Percentiles rank a stretch among this genome's conserved stretches.
Evolutionary conservation across 2,113 vertebrate species (phyloP).

Genomic region (Baryphthengus martii): DNA sequence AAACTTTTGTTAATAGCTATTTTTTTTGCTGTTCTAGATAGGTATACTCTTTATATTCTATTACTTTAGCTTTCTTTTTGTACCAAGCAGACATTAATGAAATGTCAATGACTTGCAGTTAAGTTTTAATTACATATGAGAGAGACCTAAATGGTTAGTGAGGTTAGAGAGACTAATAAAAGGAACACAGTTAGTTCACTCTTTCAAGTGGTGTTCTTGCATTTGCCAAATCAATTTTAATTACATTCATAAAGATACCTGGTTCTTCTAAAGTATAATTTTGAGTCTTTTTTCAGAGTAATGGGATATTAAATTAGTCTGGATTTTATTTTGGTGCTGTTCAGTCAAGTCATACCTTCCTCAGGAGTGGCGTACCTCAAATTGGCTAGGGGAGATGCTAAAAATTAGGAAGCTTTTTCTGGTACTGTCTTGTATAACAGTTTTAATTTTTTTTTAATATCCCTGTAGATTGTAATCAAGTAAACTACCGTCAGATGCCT

Average conservation of each 20-base stretch:
- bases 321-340: conserved; percentile 14
- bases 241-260: conserved; percentile 11
- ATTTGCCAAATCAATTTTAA: conserved; percentile 62
- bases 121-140: conserved; percentile 22
- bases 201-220: conserved; percentile 30
- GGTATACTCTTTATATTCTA: neutral
- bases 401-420: neutral
- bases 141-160: conserved; percentile 39
- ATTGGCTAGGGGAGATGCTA: neutral
- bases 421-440: neutral
- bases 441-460: neutral
- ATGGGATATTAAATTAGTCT: neutral
- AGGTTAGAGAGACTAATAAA: conserved; percentile 63
- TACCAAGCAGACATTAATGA: conserved; percentile 53
- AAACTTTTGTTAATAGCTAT: neutral
- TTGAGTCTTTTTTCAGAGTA: neutral
- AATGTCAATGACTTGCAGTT: conserved; percentile 64
- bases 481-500: neutral
- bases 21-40: neutral
- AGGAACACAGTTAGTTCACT: conserved; percentile 26
- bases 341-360: neutral
- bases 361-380: neutral
- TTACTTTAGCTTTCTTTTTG: conserved; percentile 33
- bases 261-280: conserved; percentile 2
- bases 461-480: neutral